Percentiles rank a stretch among this genome's conserved stretches.
Evolutionary conservation across 1,140 invertebrate genomes (phyloP).

Genomic region (Pissodes strobi): DNA sequence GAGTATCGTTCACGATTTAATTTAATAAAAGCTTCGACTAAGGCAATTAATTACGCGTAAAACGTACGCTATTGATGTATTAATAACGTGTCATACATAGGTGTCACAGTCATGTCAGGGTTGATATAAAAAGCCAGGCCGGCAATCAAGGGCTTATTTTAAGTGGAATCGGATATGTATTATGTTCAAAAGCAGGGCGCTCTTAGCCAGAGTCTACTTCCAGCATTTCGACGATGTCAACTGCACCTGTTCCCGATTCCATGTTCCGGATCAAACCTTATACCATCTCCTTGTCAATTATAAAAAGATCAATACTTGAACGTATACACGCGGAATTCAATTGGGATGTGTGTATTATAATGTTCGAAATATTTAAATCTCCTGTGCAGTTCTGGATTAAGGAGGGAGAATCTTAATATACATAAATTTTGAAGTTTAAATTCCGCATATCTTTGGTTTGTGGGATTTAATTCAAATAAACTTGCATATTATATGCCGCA

Average conservation of each 20-base stretch:
- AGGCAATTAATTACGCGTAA: conserved; percentile 33
- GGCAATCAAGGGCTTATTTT: conserved; percentile 26
- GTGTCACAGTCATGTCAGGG: conserved; percentile 31
- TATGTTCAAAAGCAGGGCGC: conserved; percentile 26
- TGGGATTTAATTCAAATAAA: too few species aligned
- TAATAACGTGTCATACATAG: conserved; percentile 36
- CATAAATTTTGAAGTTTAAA: too few species aligned
- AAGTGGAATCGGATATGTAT: conserved; percentile 33
- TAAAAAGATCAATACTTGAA: too few species aligned
- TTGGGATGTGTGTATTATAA: too few species aligned
- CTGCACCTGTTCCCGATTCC: conserved; percentile 33
- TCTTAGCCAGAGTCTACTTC: conserved; percentile 35
- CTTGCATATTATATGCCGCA: too few species aligned
- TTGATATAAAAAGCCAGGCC: conserved; percentile 17
- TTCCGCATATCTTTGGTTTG: too few species aligned
- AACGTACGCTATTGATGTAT: conserved; percentile 30
- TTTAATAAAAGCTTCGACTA: conserved; percentile 20
- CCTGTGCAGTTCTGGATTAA: too few species aligned
- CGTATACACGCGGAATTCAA: too few species aligned
- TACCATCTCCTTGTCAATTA: conserved; percentile 33
- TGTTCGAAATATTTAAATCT: too few species aligned
- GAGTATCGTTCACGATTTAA: conserved; percentile 25
- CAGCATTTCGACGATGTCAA: conserved; percentile 32
- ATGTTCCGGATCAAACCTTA: conserved; percentile 31
- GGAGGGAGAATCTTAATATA: too few species aligned